These are phyloP conservation scores for Lasioglossum calceatum DNA, from an alignment of 2,888 invertebrate species.

Conservation along the genomic window DNA sequence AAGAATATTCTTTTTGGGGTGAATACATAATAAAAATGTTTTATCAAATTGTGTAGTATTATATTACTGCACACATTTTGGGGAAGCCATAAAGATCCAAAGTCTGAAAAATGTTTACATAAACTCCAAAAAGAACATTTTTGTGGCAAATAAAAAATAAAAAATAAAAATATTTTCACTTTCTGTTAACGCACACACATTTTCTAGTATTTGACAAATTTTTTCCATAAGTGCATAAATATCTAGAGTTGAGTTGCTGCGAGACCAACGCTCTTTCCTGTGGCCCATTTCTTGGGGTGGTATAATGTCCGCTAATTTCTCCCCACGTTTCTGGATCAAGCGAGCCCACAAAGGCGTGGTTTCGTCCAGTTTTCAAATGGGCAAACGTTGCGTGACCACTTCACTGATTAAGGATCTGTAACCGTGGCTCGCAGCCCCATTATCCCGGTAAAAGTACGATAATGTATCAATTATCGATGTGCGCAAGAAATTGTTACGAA, in stretches of 20 bases:
- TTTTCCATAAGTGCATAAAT: not conserved
- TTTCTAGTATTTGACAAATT: not conserved
- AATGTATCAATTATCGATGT: slow-evolving; percentile 32
- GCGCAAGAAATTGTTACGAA: slow-evolving; percentile 2
- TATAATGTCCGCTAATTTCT: not conserved
- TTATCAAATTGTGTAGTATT: too few relatives aligned
- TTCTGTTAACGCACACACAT: not conserved
- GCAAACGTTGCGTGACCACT: slow-evolving; percentile 56
- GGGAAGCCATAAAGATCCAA: too few relatives aligned
- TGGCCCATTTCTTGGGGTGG: not conserved
- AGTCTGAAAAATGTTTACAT: too few relatives aligned
- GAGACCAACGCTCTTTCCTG: not conserved
- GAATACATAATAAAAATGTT: too few relatives aligned
- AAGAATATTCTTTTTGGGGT: not conserved
- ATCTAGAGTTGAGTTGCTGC: not conserved
- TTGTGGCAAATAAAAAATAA: too few relatives aligned
- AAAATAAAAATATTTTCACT: too few relatives aligned
- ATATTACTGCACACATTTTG: too few relatives aligned
- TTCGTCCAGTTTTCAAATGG: slow-evolving; percentile 44
- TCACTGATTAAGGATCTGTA: slow-evolving; percentile 34
- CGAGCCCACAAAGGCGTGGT: slow-evolving; percentile 45
- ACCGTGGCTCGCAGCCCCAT: not conserved
- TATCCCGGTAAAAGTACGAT: slow-evolving; percentile 19
- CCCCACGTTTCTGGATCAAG: slow-evolving; percentile 19
- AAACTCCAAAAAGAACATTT: too few relatives aligned